Evolutionary conservation across 2,113 vertebrate species (phyloP).

Genomic region (Vidua macroura): DNA sequence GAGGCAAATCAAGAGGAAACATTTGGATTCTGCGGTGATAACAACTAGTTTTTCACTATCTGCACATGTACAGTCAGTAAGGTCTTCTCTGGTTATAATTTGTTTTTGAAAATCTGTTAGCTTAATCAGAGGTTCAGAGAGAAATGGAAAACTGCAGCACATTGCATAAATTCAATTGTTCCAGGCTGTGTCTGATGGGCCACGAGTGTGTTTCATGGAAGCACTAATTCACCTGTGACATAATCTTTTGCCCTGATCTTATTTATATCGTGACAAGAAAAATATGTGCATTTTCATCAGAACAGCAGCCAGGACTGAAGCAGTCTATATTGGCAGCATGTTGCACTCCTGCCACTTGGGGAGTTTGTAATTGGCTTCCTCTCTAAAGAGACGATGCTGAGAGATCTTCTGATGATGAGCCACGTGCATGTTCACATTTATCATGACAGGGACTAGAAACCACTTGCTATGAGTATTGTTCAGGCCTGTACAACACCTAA

Average conservation of each 20-base stretch:
- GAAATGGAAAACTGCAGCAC: not conserved
- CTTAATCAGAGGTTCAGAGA: not conserved
- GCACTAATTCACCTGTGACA: not conserved
- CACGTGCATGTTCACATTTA: not conserved
- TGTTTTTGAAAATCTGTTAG: conserved; percentile 1
- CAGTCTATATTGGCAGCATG: not conserved
- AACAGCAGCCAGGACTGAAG: not conserved
- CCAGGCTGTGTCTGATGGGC: not conserved
- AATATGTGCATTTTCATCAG: not conserved
- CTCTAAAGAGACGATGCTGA: not conserved
- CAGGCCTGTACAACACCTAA: not conserved
- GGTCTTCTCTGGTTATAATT: not conserved
- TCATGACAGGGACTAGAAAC: not conserved
- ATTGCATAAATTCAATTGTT: not conserved
- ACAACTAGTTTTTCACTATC: not conserved
- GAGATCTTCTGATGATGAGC: not conserved
- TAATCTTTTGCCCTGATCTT: not conserved
- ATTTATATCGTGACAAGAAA: not conserved
- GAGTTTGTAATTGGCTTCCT: not conserved
- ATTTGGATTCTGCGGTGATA: not conserved
- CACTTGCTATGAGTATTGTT: not conserved
- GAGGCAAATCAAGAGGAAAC: not conserved
- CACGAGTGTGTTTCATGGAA: not conserved
- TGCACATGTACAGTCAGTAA: not conserved
- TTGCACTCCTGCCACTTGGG: not conserved